Evolutionary conservation across 1,140 invertebrate species (phyloP), one percentile per base, ranked within the genome.

Genomic region (Lepidurus arcticus): DNA sequence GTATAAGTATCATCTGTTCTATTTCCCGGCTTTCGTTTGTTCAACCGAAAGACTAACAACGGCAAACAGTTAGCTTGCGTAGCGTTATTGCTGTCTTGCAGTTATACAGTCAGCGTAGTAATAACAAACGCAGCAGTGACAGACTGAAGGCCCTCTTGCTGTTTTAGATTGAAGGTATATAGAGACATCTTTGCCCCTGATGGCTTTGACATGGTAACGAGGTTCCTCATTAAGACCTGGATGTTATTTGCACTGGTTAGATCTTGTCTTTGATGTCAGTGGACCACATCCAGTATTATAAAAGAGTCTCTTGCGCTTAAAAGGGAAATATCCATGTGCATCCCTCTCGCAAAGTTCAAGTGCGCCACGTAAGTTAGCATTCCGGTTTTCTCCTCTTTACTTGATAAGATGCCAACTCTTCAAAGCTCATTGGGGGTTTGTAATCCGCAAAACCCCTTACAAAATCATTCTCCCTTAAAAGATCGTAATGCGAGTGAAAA

Each of bases 171-270:
- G 16, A 65, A 13, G 53, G 53, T 13, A 7, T 65, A 9, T 7
- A 65, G 21, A 65, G 16, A 65, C 53, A 21, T 65, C 53, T 21
- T 65, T 13, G 9, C 21, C 53, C 6, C 16, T 65, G 53, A 65
- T 65, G 13, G 53, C 53, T 65, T 65, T 65, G 53, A 65, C 53
- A 65, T 65, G 53, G 53, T 65, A 65, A 65, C 53, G 53, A 65
- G 53, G 53, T 65, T 65, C 53, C 53, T 65, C 53, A 65, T 65
- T 65, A 65, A 65, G 53, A 13, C 16, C 53, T 65, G 16, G 53
- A 65, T 21, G 53, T 21, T 65, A 65, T 21, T 16, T 13, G 53
- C 16, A 21, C 16, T 65, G 53, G 53, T 65, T n/a, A 65, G 13
- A 13, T 21, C 21, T 65, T 65, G 53, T 65, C 53, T 65, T 65